phyloP scores from a whole-genome alignment of 1,140 invertebrate species.

The Mycetomoellerius zeteki region DNA sequence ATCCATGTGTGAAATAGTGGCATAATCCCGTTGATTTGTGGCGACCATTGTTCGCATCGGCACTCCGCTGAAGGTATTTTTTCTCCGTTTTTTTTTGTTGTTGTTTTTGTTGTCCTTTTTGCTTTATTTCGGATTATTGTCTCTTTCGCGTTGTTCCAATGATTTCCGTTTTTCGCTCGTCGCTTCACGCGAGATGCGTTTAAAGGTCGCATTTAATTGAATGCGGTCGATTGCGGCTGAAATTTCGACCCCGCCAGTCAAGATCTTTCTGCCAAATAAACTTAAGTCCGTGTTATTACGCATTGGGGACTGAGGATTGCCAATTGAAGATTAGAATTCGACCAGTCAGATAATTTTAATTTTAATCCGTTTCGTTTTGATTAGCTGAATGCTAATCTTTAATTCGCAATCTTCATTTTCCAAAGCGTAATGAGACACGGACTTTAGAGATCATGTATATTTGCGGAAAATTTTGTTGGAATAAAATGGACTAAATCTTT shows the following conservation, averaged over 20 bases:
- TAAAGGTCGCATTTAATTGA: constrained; percentile 46
- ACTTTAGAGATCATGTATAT: not conserved
- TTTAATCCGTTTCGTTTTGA: too few relatives aligned
- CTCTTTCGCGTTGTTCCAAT: constrained; percentile 65
- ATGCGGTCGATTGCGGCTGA: not conserved
- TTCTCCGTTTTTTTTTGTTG: constrained; percentile 33
- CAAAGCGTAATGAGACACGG: too few relatives aligned
- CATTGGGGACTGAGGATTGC: too few relatives aligned
- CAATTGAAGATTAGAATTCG: too few relatives aligned
- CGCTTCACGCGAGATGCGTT: constrained; percentile 55
- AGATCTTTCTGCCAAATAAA: not conserved
- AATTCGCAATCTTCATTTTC: too few relatives aligned
- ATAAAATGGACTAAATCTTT: not conserved
- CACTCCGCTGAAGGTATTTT: constrained; percentile 79
- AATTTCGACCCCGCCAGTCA: not conserved
- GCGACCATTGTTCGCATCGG: constrained; percentile 82
- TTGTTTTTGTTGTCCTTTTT: constrained; percentile 5
- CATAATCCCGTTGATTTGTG: constrained; percentile 86
- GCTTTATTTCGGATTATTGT: constrained; percentile 74
- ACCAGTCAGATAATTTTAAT: too few relatives aligned
- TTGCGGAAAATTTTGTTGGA: not conserved
- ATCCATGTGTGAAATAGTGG: constrained; percentile 85
- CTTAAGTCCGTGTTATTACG: too few relatives aligned
- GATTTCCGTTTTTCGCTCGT: constrained; percentile 67
- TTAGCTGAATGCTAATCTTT: too few relatives aligned